These are phyloP conservation scores for Melopsittacus undulatus DNA, from an alignment of 2,797 vertebrate genomes.

Conservation along the genomic window DNA sequence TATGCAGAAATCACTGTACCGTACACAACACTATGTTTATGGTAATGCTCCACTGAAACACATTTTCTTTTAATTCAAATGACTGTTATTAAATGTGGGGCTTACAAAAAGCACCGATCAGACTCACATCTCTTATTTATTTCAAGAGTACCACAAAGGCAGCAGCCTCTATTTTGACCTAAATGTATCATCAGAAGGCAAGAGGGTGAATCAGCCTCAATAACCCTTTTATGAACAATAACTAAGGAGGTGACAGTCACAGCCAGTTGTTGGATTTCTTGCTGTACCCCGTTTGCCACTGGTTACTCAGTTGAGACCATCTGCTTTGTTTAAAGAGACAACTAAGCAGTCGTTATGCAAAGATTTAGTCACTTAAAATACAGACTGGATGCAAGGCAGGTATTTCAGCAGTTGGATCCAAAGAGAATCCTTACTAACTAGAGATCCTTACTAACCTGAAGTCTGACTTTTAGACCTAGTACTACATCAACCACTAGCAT, in stretches of 20 bases:
- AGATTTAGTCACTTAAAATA: neutral
- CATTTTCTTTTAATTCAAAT: constrained; percentile 49
- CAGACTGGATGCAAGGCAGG: neutral
- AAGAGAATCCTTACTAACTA: neutral
- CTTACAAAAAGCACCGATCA: neutral
- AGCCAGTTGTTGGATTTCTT: neutral
- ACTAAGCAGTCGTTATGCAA: neutral
- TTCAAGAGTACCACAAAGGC: neutral
- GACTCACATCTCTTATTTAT: neutral
- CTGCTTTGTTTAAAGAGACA: neutral
- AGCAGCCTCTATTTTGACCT: neutral
- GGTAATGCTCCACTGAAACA: constrained; percentile 17
- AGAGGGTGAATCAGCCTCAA: neutral
- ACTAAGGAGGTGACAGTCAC: neutral
- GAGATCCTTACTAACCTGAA: neutral
- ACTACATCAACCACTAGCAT: rapidly evolving
- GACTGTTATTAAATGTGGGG: constrained; percentile 32
- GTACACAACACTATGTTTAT: neutral
- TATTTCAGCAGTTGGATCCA: neutral
- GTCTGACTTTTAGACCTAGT: neutral
- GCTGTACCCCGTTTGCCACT: neutral
- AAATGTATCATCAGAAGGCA: neutral
- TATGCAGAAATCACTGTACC: constrained; percentile 36
- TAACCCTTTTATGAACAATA: neutral
- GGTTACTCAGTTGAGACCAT: neutral